Percentiles rank a stretch among this genome's conserved stretches.
Evolutionary conservation across 64 coral and sea anemone species (phyloP).

Genomic region (Montipora sp.): DNA sequence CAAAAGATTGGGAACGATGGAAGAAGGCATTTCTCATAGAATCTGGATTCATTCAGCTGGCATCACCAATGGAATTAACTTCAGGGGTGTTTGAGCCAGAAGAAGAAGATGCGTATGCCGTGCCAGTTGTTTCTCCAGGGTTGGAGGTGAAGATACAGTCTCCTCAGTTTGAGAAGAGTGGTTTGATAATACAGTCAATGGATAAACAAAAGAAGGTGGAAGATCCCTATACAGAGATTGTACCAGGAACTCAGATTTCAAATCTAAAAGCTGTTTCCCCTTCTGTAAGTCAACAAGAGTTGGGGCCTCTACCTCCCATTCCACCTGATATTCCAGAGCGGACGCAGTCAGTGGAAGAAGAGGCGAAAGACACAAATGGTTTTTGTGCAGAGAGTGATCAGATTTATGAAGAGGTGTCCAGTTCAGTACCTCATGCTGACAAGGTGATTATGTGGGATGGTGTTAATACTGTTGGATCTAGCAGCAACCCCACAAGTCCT

Average conservation of each 20-base stretch:
- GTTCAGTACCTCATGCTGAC: constrained; percentile 40
- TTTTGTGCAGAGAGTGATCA: constrained; percentile 67
- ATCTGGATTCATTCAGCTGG: constrained; percentile 83
- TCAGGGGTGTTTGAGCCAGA: constrained; percentile 88
- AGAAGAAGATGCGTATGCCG: constrained; percentile 81
- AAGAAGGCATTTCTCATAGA: constrained; percentile 77
- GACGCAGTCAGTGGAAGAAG: neutral
- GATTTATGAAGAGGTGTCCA: constrained; percentile 80
- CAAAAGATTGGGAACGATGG: constrained; percentile 91
- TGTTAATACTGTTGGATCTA: neutral
- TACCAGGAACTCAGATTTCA: neutral
- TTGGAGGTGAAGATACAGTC: constrained; percentile 14
- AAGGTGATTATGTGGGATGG: constrained; percentile 42
- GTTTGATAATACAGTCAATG: neutral
- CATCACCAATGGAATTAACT: constrained; percentile 66
- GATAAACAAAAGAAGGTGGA: constrained; percentile 34
- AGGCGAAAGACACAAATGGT: constrained; percentile 28
- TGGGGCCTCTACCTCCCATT: constrained; percentile 49
- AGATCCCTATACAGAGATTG: constrained; percentile 72
- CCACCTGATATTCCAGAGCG: constrained; percentile 61
- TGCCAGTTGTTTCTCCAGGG: constrained; percentile 70
- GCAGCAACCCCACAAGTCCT: neutral
- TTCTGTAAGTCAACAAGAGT: neutral
- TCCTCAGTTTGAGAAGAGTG: neutral
- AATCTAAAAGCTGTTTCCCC: constrained; percentile 10